These are phyloP conservation scores for Bradypus variegatus DNA, from an alignment of 2,797 vertebrate species.

Conservation along the genomic window DNA sequence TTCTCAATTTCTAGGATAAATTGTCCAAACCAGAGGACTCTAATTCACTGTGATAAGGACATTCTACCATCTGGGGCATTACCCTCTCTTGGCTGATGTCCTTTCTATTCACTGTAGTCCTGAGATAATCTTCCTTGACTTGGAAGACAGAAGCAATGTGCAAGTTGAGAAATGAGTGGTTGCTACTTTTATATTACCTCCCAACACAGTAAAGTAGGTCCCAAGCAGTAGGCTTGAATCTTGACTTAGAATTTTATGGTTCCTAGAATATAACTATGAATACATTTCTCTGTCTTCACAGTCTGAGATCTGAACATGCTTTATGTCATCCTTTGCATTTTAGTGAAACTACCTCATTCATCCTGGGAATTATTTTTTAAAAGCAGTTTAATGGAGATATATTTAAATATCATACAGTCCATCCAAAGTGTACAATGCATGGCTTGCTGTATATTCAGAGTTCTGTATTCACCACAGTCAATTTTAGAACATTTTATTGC, in stretches of 20 bases:
- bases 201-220: not conserved
- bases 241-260: not conserved
- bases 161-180: not conserved
- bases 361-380: not conserved
- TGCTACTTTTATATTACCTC: not conserved
- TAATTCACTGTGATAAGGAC: not conserved
- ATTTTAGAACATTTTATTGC: too few species aligned
- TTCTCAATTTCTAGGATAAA: constrained; percentile 1
- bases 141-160: not conserved
- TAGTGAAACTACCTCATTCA: not conserved
- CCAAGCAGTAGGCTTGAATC: not conserved
- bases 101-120: not conserved
- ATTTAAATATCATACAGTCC: too few species aligned
- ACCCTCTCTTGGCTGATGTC: not conserved
- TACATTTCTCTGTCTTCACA: not conserved
- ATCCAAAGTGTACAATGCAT: too few species aligned
- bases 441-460: too few species aligned
- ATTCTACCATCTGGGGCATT: not conserved
- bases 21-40: not conserved
- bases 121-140: not conserved
- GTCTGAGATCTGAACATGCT: not conserved
- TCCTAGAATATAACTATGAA: not conserved
- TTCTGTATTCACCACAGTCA: too few species aligned
- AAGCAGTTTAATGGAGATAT: too few species aligned
- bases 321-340: not conserved